Base-by-base conservation (phyloP, 1,140 invertebrate species). In the Leptonema lineaticorne region DNA sequence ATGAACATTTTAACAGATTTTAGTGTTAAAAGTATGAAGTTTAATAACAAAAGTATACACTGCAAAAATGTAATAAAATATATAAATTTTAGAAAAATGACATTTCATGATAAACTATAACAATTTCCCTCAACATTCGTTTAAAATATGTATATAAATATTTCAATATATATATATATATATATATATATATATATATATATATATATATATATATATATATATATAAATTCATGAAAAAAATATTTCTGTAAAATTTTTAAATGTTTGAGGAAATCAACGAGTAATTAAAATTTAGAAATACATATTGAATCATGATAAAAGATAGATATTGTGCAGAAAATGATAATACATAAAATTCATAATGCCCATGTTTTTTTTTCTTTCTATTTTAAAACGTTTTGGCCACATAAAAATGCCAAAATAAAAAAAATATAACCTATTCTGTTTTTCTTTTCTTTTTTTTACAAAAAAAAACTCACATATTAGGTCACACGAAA, bases 381-480 rank as follows among this genome's bases (percentile, higher is more conserved):
- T 20, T 20, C 1, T 18, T 48, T 2, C 14, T 22, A 26, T 53
- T 53, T 53, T 26, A 18, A 20, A 11, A 53, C 27, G 50, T 48
- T 16, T 48, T 22, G 46, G 46, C 46, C 1, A 20, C 18, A n/a
- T n/a, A 8, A 22, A 41, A 41, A 24, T 6, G 22, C 50, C 50
- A n/a, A 59, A 33, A 59, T 33, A 45, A 41, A 62, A 62, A 62
- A 22, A 33, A 22, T 62, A 45, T 22, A 33, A 26, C 33, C 8
- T 27, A 62, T 26, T 53, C 26, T 62, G 59, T 24, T 4, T 62
- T n/a, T n/a, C n/a, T n/a, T n/a, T n/a, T n/a, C n/a, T n/a, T n/a
- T n/a, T n/a, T n/a, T n/a, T n/a, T n/a, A n/a, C n/a, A 62, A 62
- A 62, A 60, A 60, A 62, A 62, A 62, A 62, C 24, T 45, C 59